Percentiles rank a stretch among this genome's conserved stretches.
Evolutionary conservation across 2,888 invertebrate genomes (phyloP).

Genomic region (Lasioglossum malachurum): DNA sequence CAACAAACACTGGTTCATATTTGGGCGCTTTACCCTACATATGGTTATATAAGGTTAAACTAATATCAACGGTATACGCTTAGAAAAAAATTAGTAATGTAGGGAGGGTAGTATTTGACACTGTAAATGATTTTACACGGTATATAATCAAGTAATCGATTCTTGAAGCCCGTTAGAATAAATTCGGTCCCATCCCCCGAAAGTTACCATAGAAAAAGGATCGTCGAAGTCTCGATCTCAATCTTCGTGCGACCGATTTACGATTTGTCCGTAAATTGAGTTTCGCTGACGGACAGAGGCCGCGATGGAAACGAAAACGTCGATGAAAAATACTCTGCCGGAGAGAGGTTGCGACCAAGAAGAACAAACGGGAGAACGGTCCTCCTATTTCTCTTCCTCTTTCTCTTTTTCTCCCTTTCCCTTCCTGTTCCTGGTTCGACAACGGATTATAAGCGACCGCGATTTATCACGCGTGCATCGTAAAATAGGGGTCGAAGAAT

Average conservation of each 20-base stretch:
- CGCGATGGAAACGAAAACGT: conserved; percentile 60
- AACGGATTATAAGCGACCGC: conserved; percentile 34
- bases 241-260: conserved; percentile 44
- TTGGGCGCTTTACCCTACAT: too few species aligned
- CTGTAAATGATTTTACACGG: too few species aligned
- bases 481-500: conserved; percentile 19
- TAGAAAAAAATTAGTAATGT: too few species aligned
- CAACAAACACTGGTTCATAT: too few species aligned
- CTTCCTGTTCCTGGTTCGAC: background rate
- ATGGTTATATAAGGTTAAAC: too few species aligned
- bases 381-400: background rate
- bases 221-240: background rate
- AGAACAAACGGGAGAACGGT: conserved; percentile 21
- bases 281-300: conserved; percentile 43
- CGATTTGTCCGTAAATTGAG: conserved; percentile 65
- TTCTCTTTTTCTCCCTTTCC: background rate
- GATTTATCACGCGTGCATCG: conserved; percentile 30
- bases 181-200: too few species aligned
- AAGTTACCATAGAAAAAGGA: background rate
- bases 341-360: conserved; percentile 1
- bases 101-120: too few species aligned
- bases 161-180: too few species aligned
- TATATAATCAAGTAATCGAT: too few species aligned
- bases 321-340: conserved; percentile 55
- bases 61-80: too few species aligned